Evolutionary conservation across 53 echinoderm and acorn worm genomes (phyloP).

Genomic region (Mesocentrotus franciscanus): DNA sequence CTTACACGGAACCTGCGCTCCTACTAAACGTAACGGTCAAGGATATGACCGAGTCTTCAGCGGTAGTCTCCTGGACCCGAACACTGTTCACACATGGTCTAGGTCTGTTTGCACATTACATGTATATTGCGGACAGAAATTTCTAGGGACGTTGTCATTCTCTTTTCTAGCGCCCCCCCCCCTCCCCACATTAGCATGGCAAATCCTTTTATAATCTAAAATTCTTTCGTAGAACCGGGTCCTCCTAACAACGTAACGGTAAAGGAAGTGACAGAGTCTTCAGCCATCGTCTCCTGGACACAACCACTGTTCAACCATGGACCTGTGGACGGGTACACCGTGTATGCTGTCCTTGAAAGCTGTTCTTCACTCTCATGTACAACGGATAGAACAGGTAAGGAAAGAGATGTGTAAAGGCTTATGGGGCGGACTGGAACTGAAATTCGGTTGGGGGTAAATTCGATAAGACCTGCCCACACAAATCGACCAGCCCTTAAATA

Average conservation of each 20-base stretch:
- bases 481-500: no score
- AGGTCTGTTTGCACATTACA: no score
- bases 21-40: neutral
- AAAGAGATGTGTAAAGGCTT: no score
- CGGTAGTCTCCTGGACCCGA: neutral
- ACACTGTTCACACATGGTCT: neutral
- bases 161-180: no score
- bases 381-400: neutral
- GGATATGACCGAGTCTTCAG: neutral
- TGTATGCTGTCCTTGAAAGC: neutral
- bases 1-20: neutral
- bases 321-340: neutral
- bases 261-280: neutral
- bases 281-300: constrained; percentile 4
- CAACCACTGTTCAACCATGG: neutral
- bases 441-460: no score
- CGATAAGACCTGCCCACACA: no score
- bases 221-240: neutral
- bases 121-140: no score
- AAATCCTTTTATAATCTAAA: no score
- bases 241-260: neutral
- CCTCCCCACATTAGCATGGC: no score
- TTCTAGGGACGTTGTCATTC: no score
- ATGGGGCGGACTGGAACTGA: no score
- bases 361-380: neutral